Conservation (phyloP, 2,888 invertebrate genomes). For the Eupithecia abbreviata region DNA sequence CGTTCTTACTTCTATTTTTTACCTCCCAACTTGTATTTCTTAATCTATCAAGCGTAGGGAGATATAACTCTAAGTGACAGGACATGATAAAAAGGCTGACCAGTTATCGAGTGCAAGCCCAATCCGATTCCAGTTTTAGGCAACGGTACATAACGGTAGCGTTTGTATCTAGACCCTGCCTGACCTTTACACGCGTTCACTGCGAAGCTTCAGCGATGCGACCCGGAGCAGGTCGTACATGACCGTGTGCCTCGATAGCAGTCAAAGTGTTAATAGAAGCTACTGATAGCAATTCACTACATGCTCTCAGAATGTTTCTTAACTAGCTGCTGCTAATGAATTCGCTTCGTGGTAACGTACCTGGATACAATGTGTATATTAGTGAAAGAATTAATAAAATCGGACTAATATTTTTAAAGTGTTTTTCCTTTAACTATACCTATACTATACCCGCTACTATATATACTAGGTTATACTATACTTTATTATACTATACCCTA, state of each 20-base stretch:
- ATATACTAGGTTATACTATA: too few relatives aligned
- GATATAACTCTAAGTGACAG: neutral
- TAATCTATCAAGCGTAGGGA: neutral
- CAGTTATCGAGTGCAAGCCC: neutral
- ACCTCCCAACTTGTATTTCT: too few relatives aligned
- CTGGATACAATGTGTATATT: neutral
- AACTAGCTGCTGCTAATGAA: neutral
- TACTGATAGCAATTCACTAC: neutral
- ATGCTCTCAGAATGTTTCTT: neutral
- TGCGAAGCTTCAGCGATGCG: too few relatives aligned
- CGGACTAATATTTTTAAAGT: neutral
- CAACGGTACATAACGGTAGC: neutral
- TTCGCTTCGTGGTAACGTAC: neutral
- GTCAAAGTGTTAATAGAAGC: too few relatives aligned
- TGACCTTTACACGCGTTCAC: neutral
- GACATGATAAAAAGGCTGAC: neutral
- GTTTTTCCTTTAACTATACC: too few relatives aligned
- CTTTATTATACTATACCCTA: too few relatives aligned
- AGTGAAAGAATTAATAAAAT: neutral
- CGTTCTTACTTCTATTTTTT: too few relatives aligned
- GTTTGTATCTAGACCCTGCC: neutral
- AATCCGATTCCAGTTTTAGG: neutral
- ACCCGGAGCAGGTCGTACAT: too few relatives aligned
- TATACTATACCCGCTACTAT: too few relatives aligned
- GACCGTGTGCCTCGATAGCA: too few relatives aligned